Conservation (phyloP, 2,888 invertebrate genomes). For the Gryllus longicercus region DNA sequence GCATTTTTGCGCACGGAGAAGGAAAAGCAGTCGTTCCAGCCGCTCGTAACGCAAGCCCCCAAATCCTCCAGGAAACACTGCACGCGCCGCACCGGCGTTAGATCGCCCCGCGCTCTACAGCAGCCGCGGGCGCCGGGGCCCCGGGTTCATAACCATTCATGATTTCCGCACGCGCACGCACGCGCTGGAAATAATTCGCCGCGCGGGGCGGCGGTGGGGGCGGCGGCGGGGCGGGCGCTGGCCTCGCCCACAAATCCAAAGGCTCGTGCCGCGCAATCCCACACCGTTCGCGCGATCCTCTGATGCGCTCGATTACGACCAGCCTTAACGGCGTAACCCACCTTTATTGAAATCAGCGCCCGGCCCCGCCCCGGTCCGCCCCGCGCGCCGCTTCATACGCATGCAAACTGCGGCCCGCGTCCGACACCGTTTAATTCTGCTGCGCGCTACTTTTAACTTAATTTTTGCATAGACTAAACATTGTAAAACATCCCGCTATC, state of each 20-base stretch:
- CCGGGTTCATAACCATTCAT: slow-evolving; percentile 7
- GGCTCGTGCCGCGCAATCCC: neutral
- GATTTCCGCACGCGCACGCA: neutral
- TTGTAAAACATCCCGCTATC: slow-evolving; percentile 17
- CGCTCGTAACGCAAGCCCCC: too few relatives aligned
- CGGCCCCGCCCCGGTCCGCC: neutral
- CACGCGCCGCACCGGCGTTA: too few relatives aligned
- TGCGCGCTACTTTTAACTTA: neutral
- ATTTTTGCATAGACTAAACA: slow-evolving; percentile 9
- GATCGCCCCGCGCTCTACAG: too few relatives aligned
- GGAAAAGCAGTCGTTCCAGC: too few relatives aligned
- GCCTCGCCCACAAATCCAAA: neutral
- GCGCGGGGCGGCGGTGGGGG: neutral
- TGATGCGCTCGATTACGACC: neutral
- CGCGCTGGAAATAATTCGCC: neutral
- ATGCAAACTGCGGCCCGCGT: neutral
- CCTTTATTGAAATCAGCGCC: slow-evolving; percentile 17
- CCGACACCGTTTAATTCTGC: neutral
- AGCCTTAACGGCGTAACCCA: neutral
- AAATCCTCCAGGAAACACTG: too few relatives aligned
- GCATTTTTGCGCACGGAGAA: too few relatives aligned
- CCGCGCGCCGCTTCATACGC: neutral
- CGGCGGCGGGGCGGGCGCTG: neutral
- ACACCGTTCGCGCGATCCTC: neutral
- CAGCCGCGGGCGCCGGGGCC: neutral